Evolutionary conservation across 2,888 invertebrate species (phyloP).

Genomic region (Cephus spinipes): DNA sequence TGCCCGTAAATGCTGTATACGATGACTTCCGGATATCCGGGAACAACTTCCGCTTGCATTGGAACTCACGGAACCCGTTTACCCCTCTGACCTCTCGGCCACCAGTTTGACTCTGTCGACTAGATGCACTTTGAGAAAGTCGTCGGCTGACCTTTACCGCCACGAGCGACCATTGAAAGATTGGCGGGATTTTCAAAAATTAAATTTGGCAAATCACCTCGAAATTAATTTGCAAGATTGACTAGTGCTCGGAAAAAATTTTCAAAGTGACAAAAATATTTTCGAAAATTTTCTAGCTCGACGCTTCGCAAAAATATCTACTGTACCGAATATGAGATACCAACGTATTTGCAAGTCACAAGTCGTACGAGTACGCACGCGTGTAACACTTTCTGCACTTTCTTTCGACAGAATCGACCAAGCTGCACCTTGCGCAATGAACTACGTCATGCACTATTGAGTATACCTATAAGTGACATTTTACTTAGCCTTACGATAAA

Average conservation of each 20-base stretch:
- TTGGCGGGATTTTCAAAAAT: not conserved
- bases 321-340: not conserved
- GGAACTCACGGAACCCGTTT: not conserved
- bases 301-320: not conserved
- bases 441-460: not conserved
- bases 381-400: conserved; percentile 48
- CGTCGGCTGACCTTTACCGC: not conserved
- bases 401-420: conserved; percentile 33
- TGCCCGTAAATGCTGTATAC: not conserved
- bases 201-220: not conserved
- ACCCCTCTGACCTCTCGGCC: not conserved
- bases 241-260: not conserved
- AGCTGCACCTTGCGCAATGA: conserved; percentile 26
- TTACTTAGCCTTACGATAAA: not conserved
- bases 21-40: conserved; percentile 7
- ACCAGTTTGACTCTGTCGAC: not conserved
- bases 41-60: conserved; percentile 10
- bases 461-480: not conserved
- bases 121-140: not conserved
- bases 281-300: accelerated
- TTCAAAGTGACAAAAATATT: not conserved
- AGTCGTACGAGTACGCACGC: conserved; percentile 17
- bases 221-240: too few species aligned
- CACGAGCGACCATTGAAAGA: not conserved
- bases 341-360: not conserved